Evolutionary conservation across 2,113 vertebrate species (phyloP), one percentile per base, ranked within the genome.

Genomic region (Hyaena hyaena): DNA sequence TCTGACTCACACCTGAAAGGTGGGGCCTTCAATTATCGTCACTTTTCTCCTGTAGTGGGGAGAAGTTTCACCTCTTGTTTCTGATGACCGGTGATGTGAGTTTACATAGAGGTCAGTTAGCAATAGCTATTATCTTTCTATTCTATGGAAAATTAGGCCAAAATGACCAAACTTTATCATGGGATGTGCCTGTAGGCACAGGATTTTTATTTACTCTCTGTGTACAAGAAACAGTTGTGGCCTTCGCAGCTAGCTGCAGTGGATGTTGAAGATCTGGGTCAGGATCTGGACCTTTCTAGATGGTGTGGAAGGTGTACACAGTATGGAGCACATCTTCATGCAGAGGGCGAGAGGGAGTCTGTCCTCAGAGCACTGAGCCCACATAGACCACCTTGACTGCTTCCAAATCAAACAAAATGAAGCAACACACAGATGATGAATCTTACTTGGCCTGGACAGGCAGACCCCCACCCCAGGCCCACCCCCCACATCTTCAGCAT

Each of bases 381-480:
- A 24, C 26, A 12, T 15, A 35, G n/a, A 33, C 50, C 9, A 28
- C 26, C 4, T 17, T 45, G 5, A 33, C 55, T 0, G 0, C 55
- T 58, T 55, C 31, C 69, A 50, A 80, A 21, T 11, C 8, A 26
- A 79, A 71, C 8, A 10, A 35, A 15, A 69, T 19, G 10, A 9
- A 80, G 50, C 39, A 50, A 10, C 26, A 71, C 7, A 14, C 31
- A 3, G 26, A 7, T 3, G 55, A n/a, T 31, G 17, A 45, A 24
- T 28, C 21, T n/a, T 17, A 63, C 61, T 50, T 43, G 9, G 28
- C 48, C 53, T 58, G 45, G 5, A 10, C 33, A 3, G 21, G 23
- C 10, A 0, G 23, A 61, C 48, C 14, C 15, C 16, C 28, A 15
- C 6, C 33, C 35, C 66, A 26, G 10, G 50, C 28, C 4, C 28